Evolutionary conservation across 53 echinoderm and acorn worm species (phyloP), one percentile per base, ranked within the genome.

Genomic region (Holothuria scabra): DNA sequence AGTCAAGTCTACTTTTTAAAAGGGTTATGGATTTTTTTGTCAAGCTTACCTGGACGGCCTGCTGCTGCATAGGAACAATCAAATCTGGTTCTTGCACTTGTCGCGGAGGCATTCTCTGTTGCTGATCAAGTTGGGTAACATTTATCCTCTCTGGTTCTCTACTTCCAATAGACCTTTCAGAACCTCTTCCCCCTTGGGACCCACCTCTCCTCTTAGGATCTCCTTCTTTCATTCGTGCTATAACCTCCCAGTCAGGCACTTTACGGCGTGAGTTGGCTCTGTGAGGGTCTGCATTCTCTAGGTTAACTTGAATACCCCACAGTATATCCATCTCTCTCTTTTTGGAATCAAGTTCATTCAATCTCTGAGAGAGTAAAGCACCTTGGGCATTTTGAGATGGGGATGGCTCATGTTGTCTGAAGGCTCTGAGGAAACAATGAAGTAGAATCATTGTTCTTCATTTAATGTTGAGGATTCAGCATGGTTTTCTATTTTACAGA

Each of bases 251-350:
- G 67, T 92, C 95, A 13, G 89, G 86, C 20, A 84, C 89, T 48
- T 87, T 64, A 13, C 86, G 64, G 23, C 75, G 55, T 23, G 78
- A 86, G 56, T 87, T 46, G 9, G 83, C 71, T 29, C 79, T 32
- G 21, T 85, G 74, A 68, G 74, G 70, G 34, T 61, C 84, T 20
- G 90, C 38, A 18, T 86, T 76, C 3, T 66, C 55, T 25, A 82
- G 65, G 29, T 67, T 85, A 25, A 85, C 65, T 6, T 89, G 89
- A 60, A 79, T 46, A 23, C 93, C 91, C 89, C 89, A 93, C 13
- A 95, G 87, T 56, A 91, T 89, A 38, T 95, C 95, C 86, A 95
- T 78, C 86, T 95, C 93, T 60, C 87, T 79, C 79, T 93, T 86
- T 66, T 91, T 95, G 74, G 72, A 87, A 16, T 86, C 89, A 24